These are phyloP conservation scores for Neotoma lepida DNA, from an alignment of 2,113 vertebrate species.

Conservation along the genomic window DNA sequence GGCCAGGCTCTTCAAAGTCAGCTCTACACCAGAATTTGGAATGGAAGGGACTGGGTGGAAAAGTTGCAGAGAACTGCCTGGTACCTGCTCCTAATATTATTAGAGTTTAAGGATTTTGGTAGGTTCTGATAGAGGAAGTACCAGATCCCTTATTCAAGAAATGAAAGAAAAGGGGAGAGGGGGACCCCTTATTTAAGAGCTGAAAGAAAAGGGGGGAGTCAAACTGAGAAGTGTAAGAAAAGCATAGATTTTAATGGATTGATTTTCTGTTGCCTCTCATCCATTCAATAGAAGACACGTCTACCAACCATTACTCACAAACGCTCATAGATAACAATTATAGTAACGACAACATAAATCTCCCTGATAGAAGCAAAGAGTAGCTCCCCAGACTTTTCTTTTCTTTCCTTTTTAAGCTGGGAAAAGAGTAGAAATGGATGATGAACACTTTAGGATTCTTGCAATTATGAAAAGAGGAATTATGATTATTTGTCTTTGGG, in stretches of 20 bases:
- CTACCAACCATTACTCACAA: slow-evolving; percentile 62
- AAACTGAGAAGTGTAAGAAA: slow-evolving; percentile 52
- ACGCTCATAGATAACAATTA: slow-evolving; percentile 70
- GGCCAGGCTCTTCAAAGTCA: neutral
- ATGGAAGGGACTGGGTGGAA: neutral
- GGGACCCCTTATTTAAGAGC: neutral
- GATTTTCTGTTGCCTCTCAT: slow-evolving; percentile 62
- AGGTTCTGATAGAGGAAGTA: neutral
- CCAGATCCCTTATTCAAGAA: neutral
- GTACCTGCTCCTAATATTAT: neutral
- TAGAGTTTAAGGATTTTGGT: neutral
- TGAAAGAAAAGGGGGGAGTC: neutral
- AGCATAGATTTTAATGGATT: slow-evolving; percentile 63
- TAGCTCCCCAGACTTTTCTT: slow-evolving; percentile 15
- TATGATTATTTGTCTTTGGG: slow-evolving; percentile 52
- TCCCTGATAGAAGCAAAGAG: slow-evolving; percentile 28
- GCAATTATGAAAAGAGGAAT: slow-evolving; percentile 68
- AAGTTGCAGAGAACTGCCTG: neutral
- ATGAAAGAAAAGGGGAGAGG: neutral
- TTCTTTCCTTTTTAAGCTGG: slow-evolving; percentile 36
- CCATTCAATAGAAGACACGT: slow-evolving; percentile 55
- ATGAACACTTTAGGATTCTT: slow-evolving; percentile 58
- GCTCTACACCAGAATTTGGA: neutral
- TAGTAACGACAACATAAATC: slow-evolving; percentile 69
- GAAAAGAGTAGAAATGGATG: slow-evolving; percentile 32